Base-by-base conservation (phyloP, 1,140 invertebrate genomes). In the Arctopsyche grandis region DNA sequence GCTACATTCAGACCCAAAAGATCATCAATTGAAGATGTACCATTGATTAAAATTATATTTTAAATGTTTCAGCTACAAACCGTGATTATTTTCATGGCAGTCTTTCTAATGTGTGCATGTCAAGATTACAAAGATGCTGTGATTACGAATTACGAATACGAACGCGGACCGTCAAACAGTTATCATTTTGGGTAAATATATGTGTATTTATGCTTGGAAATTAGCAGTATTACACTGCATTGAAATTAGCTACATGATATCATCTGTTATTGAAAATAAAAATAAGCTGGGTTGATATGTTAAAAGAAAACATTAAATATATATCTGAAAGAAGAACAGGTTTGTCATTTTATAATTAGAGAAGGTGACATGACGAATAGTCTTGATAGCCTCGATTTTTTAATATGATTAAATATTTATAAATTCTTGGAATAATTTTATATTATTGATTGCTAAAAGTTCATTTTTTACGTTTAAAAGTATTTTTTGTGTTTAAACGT, bases 81-180 rank as follows among this genome's bases (percentile, higher is more conserved):
- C 1, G 3, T 12, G 3, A 0, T n/a, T 10, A 38, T 14, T 29
- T 14, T 29, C 16, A 38, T 69, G 26, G 7, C 19, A 38, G 7
- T 69, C 14, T 4, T 9, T 46, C 0, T 19, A 5, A 24, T 5
- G 3, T 71, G 21, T 26, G 10, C 5, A 1, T 66, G 63, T 66
- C 63, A 69, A 19, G 43, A 77, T 48, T 24, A 69, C 0, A 78
- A 79, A 43, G 63, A 82, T 78, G 81, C 81, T 19, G 46, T 80
- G 4, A 19, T 82, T 5, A 78, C 69, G 10, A 80, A 82, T 76
- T 82, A 80, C 38, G 81, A 82, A 48, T 82, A 69, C 43, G 60
- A 19, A 1, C n/a, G 78, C 43, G 81, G 81, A 46, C 43, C 69
- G 12, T 58, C 70, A 19, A 79, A 82, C 48, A 77, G 78, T 70